Base-by-base conservation (phyloP, 1,140 invertebrate genomes). In the Radopholus similis region DNA sequence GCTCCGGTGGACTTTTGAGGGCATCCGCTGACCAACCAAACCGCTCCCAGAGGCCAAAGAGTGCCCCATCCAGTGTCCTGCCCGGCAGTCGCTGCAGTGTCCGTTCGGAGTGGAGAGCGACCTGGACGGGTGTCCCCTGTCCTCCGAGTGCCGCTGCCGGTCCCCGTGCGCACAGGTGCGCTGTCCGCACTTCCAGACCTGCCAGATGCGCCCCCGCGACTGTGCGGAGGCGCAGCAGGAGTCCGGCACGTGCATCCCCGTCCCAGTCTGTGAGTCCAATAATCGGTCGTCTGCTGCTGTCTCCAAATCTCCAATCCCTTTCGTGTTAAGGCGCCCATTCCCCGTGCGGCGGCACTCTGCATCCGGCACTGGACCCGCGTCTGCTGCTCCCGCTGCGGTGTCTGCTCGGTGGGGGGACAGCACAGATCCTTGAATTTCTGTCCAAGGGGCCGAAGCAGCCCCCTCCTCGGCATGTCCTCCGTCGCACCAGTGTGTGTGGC, bases 21-120 rank as follows among this genome's bases (percentile, higher is more conserved):
- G 13, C n/a, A 8, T 57, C n/a, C 26, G 13, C 53, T 11, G 13
- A 13, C n/a, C n/a, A n/a, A 1, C 55, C 2, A 21, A 64, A 44
- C 30, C 8, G 11, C 21, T 65, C 51, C 51, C 15, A 64, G 64
- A 15, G n/a, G 35, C 38, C 23, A 47, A 64, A 32, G 38, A 49
- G 28, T 78, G 77, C 38, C 34, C 73, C 1, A 64, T 76, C 26
- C 28, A 70, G 35, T 76, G 74, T 54, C 47, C 59, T 28, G 66
- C 62, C 35, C 28, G 8, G 4, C 37, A 58, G 9, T 78, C 62
- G 28, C 28, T 11, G 4, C 37, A 58, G 9, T 78, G 77, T 64
- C 75, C 75, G 13, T 78, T 78, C 49, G 77, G 77, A 2, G 35
- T 80, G 13, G 64, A 77, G 18, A 32, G 67, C 15, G 71, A 80